Base-by-base conservation (phyloP, 2,113 vertebrate genomes). In the Synchiropus splendidus region DNA sequence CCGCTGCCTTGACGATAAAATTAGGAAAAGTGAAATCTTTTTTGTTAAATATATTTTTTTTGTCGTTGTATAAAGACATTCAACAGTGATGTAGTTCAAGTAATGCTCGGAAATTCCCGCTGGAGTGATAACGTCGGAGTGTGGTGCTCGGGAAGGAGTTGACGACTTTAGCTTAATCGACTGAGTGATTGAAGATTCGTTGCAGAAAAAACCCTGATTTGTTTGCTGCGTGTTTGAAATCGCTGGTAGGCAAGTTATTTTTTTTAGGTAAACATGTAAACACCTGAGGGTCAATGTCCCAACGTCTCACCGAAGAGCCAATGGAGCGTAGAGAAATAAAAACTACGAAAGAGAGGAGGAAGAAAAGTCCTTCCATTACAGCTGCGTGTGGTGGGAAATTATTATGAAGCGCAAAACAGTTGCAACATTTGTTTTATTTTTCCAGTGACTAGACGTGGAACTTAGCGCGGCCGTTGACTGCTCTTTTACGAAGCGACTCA, bases 21-120 rank as follows among this genome's bases (percentile, higher is more conserved):
- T 62, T 6, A 32, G 12, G 12, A 35, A 35, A 35, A 6, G 2
- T 6, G n/a, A 35, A 35, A 35, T 71, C 58, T 35, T 36, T 40
- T 65, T 67, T 59, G 51, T 74, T 83, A 81, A 77, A 80, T 50
- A 62, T 76, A 75, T 62, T 58, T n/a, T 52, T 42, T 52, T 33
- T 33, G 10, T 60, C 58, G 59, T 51, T 39, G 62, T 81, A 83
- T 70, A 81, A 84, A 85, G 74, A 86, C 79, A 85, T 86, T 86
- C 83, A 82, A 78, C 77, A 81, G 80, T 80, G 81, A 76, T 68
- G 77, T 32, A 61, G 77, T 84, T 84, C 83, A 84, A 84, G 81
- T 85, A 81, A 75, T 78, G 62, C 80, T 61, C 67, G 47, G 69
- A 51, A 64, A 40, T 56, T 53, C 48, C 11, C 40, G 49, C 39